Evolutionary conservation across 2,797 vertebrate genomes (phyloP).

Genomic region (Spinibarbus caldwelli): DNA sequence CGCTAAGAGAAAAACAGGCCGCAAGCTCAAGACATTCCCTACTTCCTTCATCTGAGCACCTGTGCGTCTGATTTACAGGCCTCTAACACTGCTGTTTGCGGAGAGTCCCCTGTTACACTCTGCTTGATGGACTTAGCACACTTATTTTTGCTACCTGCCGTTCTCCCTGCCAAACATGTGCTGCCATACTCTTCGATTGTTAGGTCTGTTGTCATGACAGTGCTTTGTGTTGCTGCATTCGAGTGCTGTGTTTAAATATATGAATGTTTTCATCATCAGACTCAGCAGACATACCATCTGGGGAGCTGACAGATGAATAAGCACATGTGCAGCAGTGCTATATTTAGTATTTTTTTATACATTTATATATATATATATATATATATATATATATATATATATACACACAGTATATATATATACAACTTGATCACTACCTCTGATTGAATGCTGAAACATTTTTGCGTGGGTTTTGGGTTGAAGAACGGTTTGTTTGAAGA

Average conservation of each 20-base stretch:
- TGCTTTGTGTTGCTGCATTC: slow-evolving; percentile 38
- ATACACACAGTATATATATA: no score
- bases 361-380: slow-evolving; percentile 10
- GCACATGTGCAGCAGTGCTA: slow-evolving; percentile 25
- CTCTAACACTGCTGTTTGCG: slow-evolving; percentile 42
- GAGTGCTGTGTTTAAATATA: slow-evolving; percentile 35
- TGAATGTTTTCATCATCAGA: slow-evolving; percentile 68
- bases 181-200: slow-evolving; percentile 37
- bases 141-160: slow-evolving; percentile 44
- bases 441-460: slow-evolving; percentile 10
- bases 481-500: background rate
- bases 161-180: slow-evolving; percentile 21
- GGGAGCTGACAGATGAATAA: slow-evolving; percentile 39
- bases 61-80: slow-evolving; percentile 43
- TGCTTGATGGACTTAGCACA: slow-evolving; percentile 27
- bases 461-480: background rate
- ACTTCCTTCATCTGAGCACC: slow-evolving; percentile 37
- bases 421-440: slow-evolving; percentile 14
- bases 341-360: slow-evolving; percentile 26
- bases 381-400: no score
- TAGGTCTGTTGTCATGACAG: slow-evolving; percentile 45
- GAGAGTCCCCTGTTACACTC: slow-evolving; percentile 18
- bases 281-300: slow-evolving; percentile 38
- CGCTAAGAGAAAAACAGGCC: slow-evolving; percentile 37
- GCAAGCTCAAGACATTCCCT: slow-evolving; percentile 7